Percentiles rank a stretch among this genome's conserved stretches.
phyloP scores from a whole-genome alignment of 2,797 vertebrate species.

The Huso huso region DNA sequence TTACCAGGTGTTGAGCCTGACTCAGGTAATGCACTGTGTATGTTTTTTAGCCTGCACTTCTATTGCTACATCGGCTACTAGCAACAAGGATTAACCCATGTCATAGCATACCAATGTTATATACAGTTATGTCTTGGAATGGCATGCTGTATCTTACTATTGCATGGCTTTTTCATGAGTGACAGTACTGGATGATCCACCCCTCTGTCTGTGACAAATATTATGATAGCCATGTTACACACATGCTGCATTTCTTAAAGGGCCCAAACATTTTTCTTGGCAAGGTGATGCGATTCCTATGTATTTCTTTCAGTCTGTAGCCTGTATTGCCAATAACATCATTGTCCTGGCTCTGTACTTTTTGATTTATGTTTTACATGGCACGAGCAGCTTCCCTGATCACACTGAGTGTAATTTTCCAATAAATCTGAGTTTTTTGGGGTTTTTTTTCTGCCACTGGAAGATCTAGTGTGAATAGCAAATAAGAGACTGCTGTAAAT shows the following conservation, averaged over 20 bases:
- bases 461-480: conserved; percentile 42
- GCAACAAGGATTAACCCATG: no score
- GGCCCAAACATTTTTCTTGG: conserved; percentile 28
- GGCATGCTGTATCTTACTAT: no score
- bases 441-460: conserved; percentile 45
- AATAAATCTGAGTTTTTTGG: conserved; percentile 48
- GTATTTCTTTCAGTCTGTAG: conserved; percentile 15
- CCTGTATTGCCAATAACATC: conserved; percentile 22
- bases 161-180: no score
- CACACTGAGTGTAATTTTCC: conserved; percentile 33
- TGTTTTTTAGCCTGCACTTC: no score
- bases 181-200: no score
- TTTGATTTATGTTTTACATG: conserved; percentile 23
- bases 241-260: conserved; percentile 4
- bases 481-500: conserved; percentile 48
- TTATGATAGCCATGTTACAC: conserved; percentile 2
- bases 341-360: conserved; percentile 7
- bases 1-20: no score
- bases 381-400: conserved; percentile 12
- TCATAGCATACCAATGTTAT: no score
- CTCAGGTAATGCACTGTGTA: no score
- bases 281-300: conserved; percentile 14
- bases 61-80: no score
- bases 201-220: neutral
- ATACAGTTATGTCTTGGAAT: no score